phyloP scores from a whole-genome alignment of 1,140 invertebrate species.

The Brachionus asplanchnoidis region DNA sequence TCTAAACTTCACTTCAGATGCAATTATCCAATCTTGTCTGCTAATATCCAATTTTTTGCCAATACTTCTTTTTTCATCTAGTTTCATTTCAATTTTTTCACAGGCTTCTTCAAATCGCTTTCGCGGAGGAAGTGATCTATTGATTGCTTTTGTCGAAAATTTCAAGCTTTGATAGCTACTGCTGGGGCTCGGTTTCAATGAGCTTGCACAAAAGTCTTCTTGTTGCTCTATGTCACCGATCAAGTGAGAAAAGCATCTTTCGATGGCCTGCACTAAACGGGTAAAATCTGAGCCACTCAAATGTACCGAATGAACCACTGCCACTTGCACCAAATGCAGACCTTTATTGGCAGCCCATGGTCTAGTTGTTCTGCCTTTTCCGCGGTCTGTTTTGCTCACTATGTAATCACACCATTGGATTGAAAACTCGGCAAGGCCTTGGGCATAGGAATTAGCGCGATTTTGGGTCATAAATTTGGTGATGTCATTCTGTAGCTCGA shows the following conservation, averaged over 20 bases:
- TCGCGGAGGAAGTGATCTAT: neutral
- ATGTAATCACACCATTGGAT: conserved; percentile 36
- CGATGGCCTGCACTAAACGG: neutral
- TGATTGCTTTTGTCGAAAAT: neutral
- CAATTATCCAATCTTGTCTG: neutral
- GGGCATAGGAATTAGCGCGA: neutral
- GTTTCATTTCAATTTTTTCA: neutral
- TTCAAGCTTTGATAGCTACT: neutral
- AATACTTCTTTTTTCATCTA: neutral
- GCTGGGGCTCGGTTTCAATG: too few species aligned
- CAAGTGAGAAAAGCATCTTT: conserved; percentile 10
- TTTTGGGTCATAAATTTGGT: conserved; percentile 18
- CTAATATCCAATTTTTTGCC: neutral
- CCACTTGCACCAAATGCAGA: neutral
- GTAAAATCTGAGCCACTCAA: neutral
- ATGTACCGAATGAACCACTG: neutral
- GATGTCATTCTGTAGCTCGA: conserved; percentile 16
- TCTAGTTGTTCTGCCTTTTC: conserved; percentile 1
- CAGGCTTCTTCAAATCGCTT: conserved; percentile 10
- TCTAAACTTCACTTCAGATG: conserved; percentile 11
- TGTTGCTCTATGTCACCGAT: neutral
- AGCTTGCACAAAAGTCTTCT: neutral
- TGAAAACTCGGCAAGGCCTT: neutral
- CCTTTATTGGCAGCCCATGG: conserved; percentile 36
- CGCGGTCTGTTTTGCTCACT: neutral